These are phyloP conservation scores for Notocelia uddmanniana DNA, from an alignment of 2,888 invertebrate genomes.

Conservation along the genomic window DNA sequence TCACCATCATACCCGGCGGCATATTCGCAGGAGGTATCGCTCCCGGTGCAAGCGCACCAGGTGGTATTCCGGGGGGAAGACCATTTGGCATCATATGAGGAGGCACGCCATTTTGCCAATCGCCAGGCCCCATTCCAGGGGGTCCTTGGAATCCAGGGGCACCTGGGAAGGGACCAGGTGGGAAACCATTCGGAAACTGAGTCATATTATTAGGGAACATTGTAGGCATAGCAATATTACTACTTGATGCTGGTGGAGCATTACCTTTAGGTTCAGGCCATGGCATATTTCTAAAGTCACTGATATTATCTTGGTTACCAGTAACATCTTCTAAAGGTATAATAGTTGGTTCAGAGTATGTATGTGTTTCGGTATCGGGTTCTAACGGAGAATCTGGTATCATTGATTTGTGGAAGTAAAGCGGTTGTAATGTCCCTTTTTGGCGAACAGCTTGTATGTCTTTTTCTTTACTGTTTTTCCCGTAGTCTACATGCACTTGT, in stretches of 20 bases:
- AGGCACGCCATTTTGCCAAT: slow-evolving; percentile 76
- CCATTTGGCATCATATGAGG: slow-evolving; percentile 72
- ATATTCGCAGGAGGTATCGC: slow-evolving; percentile 68
- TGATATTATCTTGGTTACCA: slow-evolving; percentile 92
- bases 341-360: slow-evolving; percentile 90
- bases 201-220: slow-evolving; percentile 79
- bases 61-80: slow-evolving; percentile 67
- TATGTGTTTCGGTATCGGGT: slow-evolving; percentile 93
- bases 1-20: slow-evolving; percentile 76
- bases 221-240: slow-evolving; percentile 69
- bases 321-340: slow-evolving; percentile 96
- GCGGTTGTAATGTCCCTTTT: slow-evolving; percentile 92
- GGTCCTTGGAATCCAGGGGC: slow-evolving; percentile 77
- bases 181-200: slow-evolving; percentile 78
- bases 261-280: slow-evolving; percentile 94
- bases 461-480: slow-evolving; percentile 94
- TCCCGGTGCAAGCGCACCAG: slow-evolving; percentile 68
- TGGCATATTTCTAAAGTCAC: slow-evolving; percentile 90
- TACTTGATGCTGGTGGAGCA: slow-evolving; percentile 74
- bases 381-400: slow-evolving; percentile 95
- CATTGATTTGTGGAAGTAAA: slow-evolving; percentile 92
- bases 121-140: slow-evolving; percentile 67
- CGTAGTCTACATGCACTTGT: slow-evolving; percentile 88
- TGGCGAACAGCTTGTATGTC: slow-evolving; percentile 95
- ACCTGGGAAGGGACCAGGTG: slow-evolving; percentile 77